Conservation (phyloP, 2,113 vertebrate species). For the Danionella cerebrum region DNA sequence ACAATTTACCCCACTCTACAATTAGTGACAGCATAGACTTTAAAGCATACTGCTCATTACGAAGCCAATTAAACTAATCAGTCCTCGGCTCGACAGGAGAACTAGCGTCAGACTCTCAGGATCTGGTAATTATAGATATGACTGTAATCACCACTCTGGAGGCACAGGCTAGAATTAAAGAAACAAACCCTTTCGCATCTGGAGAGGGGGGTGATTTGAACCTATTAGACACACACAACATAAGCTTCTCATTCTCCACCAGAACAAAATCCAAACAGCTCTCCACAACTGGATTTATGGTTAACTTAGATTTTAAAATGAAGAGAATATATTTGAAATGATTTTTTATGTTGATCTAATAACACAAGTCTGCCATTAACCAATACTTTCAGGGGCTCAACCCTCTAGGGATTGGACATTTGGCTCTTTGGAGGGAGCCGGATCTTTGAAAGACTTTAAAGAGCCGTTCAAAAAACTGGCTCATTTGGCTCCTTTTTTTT, state of each 20-base stretch:
- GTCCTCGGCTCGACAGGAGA: conserved; percentile 26
- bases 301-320: too few relatives aligned
- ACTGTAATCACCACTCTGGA: conserved; percentile 30
- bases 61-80: conserved; percentile 38
- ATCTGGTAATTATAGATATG: conserved; percentile 39
- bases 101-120: conserved; percentile 22
- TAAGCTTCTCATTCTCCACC: conserved; percentile 9
- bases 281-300: not conserved
- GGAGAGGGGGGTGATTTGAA: conserved; percentile 11
- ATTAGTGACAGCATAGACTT: conserved; percentile 29
- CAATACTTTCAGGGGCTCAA: too few relatives aligned
- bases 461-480: too few relatives aligned
- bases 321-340: too few relatives aligned
- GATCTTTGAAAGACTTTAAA: too few relatives aligned
- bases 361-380: too few relatives aligned
- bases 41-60: conserved; percentile 33
- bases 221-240: conserved; percentile 21
- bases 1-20: conserved; percentile 15
- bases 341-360: too few relatives aligned
- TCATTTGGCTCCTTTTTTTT: too few relatives aligned
- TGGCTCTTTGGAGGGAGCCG: too few relatives aligned
- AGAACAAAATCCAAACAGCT: not conserved
- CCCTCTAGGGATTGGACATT: too few relatives aligned
- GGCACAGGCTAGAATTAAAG: conserved; percentile 20
- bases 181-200: conserved; percentile 17